A percentile compares a stretch with the other conserved stretches of the same genome.
phyloP scores from a whole-genome alignment of 2,113 vertebrate species.

The Heteronetta atricapilla region DNA sequence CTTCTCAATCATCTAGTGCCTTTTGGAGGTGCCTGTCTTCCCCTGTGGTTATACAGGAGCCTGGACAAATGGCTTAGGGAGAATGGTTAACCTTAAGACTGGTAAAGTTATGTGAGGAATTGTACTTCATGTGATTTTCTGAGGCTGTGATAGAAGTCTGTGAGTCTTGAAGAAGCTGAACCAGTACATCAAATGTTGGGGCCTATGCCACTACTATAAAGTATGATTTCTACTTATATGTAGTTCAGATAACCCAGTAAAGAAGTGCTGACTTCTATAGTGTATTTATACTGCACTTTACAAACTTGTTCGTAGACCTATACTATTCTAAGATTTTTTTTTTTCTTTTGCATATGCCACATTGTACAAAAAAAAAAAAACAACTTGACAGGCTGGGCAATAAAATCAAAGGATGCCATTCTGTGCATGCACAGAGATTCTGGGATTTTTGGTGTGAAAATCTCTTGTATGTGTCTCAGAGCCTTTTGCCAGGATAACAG shows the following conservation, averaged over 20 bases:
- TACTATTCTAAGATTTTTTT: not conserved
- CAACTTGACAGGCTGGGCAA: not conserved
- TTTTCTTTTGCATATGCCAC: rapidly evolving
- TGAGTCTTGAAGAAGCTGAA: not conserved
- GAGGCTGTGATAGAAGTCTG: not conserved
- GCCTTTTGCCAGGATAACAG: not conserved
- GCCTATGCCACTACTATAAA: not conserved
- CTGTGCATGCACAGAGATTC: not conserved
- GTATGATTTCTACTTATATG: not conserved
- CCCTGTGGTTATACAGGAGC: not conserved
- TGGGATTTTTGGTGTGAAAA: not conserved
- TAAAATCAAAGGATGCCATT: not conserved
- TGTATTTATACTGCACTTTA: not conserved
- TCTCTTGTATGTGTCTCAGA: not conserved
- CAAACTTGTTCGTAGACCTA: not conserved
- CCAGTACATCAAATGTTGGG: not conserved
- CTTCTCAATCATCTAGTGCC: too few relatives aligned
- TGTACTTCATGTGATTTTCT: not conserved
- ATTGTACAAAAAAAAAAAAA: not conserved
- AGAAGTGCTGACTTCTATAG: not conserved
- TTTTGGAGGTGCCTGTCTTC: not conserved
- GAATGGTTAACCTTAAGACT: not conserved
- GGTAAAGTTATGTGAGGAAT: not conserved
- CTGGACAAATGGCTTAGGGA: not conserved
- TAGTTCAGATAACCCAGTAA: not conserved